Conservation (phyloP, 2,888 invertebrate species). For the Napeogenes inachia region DNA sequence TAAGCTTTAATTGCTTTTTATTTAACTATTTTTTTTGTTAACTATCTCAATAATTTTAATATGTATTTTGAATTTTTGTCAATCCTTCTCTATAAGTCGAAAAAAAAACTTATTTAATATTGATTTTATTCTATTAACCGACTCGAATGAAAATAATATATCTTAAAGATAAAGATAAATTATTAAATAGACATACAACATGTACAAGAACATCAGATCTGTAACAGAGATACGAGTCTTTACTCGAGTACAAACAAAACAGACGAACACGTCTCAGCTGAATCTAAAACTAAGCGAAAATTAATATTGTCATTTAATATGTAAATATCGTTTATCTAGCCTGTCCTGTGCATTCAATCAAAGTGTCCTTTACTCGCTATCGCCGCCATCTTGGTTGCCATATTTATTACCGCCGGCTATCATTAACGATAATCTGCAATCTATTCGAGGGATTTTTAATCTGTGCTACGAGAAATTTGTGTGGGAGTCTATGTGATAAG, state of each 20-base stretch:
- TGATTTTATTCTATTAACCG: no score
- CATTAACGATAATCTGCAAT: slow-evolving; percentile 55
- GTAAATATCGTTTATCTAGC: slow-evolving; percentile 69
- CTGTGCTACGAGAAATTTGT: slow-evolving; percentile 29
- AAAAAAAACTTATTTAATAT: no score
- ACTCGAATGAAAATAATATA: no score
- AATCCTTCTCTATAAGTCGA: no score
- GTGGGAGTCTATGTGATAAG: slow-evolving; percentile 26
- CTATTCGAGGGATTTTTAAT: slow-evolving; percentile 41
- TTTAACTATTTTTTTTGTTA: no score
- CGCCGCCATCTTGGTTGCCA: slow-evolving; percentile 60
- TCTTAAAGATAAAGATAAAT: no score
- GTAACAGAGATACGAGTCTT: background rate
- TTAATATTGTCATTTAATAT: slow-evolving; percentile 74
- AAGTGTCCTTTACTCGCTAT: slow-evolving; percentile 70
- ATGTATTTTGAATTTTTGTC: no score
- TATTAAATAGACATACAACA: no score
- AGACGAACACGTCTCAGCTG: slow-evolving; percentile 20
- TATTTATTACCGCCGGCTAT: slow-evolving; percentile 59
- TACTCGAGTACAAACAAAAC: slow-evolving; percentile 17
- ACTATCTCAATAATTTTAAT: no score
- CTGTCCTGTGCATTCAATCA: slow-evolving; percentile 74
- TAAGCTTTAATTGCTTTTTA: no score
- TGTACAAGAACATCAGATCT: background rate
- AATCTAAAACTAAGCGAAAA: slow-evolving; percentile 41